These are phyloP conservation scores for Kradibia gibbosae DNA, from an alignment of 1,140 invertebrate species.

Conservation along the genomic window DNA sequence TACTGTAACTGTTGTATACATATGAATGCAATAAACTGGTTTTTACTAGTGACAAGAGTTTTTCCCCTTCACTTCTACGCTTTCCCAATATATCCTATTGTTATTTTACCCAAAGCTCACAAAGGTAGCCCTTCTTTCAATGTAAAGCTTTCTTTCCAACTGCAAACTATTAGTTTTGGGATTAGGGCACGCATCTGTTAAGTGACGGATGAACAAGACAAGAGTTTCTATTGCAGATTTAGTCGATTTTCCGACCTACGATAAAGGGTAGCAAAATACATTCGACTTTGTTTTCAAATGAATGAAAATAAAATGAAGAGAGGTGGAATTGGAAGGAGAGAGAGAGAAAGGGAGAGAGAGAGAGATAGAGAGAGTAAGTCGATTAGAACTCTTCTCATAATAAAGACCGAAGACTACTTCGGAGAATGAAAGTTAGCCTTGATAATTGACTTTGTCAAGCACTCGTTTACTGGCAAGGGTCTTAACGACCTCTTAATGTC, in stretches of 20 bases:
- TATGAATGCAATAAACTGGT: background rate
- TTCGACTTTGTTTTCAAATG: background rate
- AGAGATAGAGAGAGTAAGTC: background rate
- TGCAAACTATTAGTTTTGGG: constrained; percentile 36
- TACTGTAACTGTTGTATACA: background rate
- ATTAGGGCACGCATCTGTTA: background rate
- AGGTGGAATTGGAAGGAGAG: background rate
- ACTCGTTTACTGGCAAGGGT: constrained; percentile 18
- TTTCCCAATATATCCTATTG: background rate
- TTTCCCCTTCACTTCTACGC: background rate
- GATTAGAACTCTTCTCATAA: constrained; percentile 8
- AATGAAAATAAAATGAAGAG: too few species aligned
- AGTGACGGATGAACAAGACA: background rate
- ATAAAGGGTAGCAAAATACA: background rate
- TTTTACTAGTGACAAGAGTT: background rate
- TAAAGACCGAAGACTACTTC: background rate
- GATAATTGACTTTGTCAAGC: constrained; percentile 45
- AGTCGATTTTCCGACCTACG: background rate
- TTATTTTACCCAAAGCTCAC: background rate
- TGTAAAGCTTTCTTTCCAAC: background rate
- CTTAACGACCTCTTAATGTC: constrained; percentile 47
- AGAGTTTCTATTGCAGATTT: constrained; percentile 7
- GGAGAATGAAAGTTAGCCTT: constrained; percentile 18
- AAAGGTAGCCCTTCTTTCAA: background rate
- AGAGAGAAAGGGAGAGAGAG: background rate